Percentiles rank a stretch among this genome's conserved stretches.
Conservation (phyloP, 2,113 vertebrate genomes). For the Silurus glanis region DNA sequence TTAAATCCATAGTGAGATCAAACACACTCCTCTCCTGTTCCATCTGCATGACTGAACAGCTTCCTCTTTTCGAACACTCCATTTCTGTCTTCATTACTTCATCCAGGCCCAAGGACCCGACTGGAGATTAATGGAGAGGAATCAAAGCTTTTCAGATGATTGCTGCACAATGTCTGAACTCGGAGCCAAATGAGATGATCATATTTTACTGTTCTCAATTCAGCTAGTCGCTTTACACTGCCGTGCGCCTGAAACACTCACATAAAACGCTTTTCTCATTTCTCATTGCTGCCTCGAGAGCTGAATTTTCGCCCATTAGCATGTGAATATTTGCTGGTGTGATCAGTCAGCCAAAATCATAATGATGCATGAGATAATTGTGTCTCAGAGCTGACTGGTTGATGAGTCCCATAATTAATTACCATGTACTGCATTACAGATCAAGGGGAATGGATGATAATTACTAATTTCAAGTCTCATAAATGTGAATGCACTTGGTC, state of each 20-base stretch:
- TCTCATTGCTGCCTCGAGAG: neutral
- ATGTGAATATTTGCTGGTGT: neutral
- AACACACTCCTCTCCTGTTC: neutral
- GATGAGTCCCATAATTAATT: slow-evolving; percentile 32
- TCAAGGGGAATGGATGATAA: slow-evolving; percentile 30
- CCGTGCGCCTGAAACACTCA: neutral
- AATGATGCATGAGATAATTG: slow-evolving; percentile 32
- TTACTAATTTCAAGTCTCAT: slow-evolving; percentile 23
- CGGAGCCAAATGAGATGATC: neutral
- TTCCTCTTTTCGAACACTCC: neutral
- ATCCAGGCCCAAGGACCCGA: neutral
- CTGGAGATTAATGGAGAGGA: slow-evolving; percentile 22
- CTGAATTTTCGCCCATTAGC: neutral
- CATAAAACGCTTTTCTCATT: neutral
- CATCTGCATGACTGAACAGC: neutral
- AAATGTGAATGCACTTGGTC: neutral
- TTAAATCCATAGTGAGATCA: neutral
- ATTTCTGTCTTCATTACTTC: neutral
- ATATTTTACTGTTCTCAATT: neutral
- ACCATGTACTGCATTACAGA: slow-evolving; percentile 21
- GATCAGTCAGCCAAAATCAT: neutral
- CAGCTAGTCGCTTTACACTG: neutral
- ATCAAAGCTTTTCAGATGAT: neutral
- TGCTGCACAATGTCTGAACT: slow-evolving; percentile 14
- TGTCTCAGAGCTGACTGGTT: slow-evolving; percentile 9